phyloP scores from a whole-genome alignment of 2,797 vertebrate species.

The Pseudochromis fuscus region DNA sequence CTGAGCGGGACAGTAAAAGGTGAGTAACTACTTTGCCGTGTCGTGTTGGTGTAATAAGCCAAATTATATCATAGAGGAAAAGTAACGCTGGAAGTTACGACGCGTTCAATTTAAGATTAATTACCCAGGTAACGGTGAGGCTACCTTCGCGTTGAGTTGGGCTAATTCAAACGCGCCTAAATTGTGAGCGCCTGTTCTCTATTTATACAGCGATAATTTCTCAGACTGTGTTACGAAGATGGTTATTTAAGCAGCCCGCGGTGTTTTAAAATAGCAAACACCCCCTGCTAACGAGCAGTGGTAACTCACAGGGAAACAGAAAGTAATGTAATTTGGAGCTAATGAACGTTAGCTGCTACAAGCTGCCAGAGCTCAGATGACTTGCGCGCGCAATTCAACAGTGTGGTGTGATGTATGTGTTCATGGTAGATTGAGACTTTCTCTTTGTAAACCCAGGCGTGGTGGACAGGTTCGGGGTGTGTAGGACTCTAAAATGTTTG shows the following conservation, averaged over 20 bases:
- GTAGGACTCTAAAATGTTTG: too few relatives aligned
- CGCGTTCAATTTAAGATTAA: too few relatives aligned
- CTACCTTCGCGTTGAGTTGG: constrained; percentile 13
- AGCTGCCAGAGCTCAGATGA: constrained; percentile 4
- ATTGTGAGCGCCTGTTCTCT: constrained; percentile 2
- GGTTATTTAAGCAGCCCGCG: rapidly evolving
- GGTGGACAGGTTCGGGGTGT: background rate
- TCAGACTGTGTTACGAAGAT: rapidly evolving
- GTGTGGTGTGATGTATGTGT: background rate
- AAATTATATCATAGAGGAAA: rapidly evolving
- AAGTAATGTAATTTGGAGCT: background rate
- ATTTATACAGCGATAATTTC: background rate
- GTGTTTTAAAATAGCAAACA: rapidly evolving
- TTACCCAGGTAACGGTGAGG: background rate
- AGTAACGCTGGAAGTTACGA: rapidly evolving
- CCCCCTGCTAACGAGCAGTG: rapidly evolving
- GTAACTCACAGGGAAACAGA: rapidly evolving
- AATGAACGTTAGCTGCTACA: constrained; percentile 36
- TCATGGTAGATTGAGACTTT: background rate
- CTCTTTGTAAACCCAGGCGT: background rate
- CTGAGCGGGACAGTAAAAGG: background rate
- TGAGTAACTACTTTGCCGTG: background rate
- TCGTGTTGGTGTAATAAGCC: rapidly evolving
- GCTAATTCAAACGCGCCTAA: constrained; percentile 32
- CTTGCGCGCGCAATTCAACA: constrained; percentile 64